Base-by-base conservation (phyloP, 2,888 invertebrate genomes). In the Lasius fuliginosus region DNA sequence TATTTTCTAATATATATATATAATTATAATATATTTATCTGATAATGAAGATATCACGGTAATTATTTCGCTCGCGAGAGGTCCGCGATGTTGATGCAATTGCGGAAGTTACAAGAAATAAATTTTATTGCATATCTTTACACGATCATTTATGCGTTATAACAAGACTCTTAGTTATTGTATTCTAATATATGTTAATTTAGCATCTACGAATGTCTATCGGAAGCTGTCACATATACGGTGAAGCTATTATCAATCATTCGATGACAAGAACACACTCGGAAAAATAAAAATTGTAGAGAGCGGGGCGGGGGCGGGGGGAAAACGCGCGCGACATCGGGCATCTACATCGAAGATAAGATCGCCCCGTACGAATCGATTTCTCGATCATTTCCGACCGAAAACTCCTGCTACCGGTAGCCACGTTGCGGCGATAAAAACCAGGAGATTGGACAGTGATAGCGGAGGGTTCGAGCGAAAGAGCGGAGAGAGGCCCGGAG, bases 401-500 rank as follows among this genome's bases (percentile, higher is more conserved):
- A 90, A 88, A 85, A 87, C 27, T 81, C 86, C 77, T 74, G 90
- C 89, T 90, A 90, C 90, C 86, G 90, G 76, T 87, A 84, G 87
- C 86, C 82, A 79, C 88, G 87, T 89, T 77, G 85, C 64, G 84
- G 64, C 85, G 90, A 92, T 92, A 93, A 92, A 81, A 91, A 89
- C 86, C 86, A 83, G 49, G 69, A 92, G 93, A 92, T 92, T 92
- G 91, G 88, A 84, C 88, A 82, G 86, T 89, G 93, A 93, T 93
- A 92, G 88, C 88, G 89, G 49, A 58, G 53, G 68, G 56, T 58
- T 64, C 65, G 60, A 27, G 56, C n/a, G 64, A 71, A 65, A 49
- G 23, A 23, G 67, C 53, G 77, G 56, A 49, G 79, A 65, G 68
- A 60, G 56, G 12, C 9, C 15, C 49, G 62, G 75, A 74, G 56